Base-by-base conservation (phyloP, 2,888 invertebrate species). In the Artemia sinica region DNA sequence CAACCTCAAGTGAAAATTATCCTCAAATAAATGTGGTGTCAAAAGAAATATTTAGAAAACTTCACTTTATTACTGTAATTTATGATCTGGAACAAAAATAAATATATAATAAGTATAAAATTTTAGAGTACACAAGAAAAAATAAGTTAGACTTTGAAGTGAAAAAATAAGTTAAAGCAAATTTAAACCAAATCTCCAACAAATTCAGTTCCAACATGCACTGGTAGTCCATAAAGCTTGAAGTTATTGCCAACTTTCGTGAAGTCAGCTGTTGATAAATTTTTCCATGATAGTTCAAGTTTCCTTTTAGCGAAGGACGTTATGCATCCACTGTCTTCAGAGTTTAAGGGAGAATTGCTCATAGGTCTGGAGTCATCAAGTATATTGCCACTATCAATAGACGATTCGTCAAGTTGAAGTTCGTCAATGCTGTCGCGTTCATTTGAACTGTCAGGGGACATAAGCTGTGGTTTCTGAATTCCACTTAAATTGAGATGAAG, bases 121-220 rank as follows among this genome's bases (percentile, higher is more conserved):
- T 28, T 28, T 28, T 28, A 28, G 28, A 28, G 28, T 4, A 28
- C 28, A 2, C 4, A 28, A 28, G 28, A 28, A 28, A 28, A 28
- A 28, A 28, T 28, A 28, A 28, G 28, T 28, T 28, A 28, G 28
- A 28, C 28, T 28, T 28, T 28, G 28, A 28, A 28, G 28, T 28
- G 28, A 28, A 28, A 28, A 28, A 28, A 28, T 28, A 28, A 28
- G 28, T 28, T 28, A 28, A 28, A 28, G 28, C 28, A 28, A 28
- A 28, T 28, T 28, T 28, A 58, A 18, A 58, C 58, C 18, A 58
- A 58, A 18, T 58, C 58, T 14, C 58, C 58, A 18, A 58, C 58
- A 58, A 58, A 58, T 58, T 58, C 58, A 58, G 58, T 58, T 18
- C 58, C 58, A 8, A 58, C 58, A 9, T 58, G 58, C 58, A 58